Conservation (phyloP, 2,888 invertebrate species). For the Phyllotreta cruciferae region DNA sequence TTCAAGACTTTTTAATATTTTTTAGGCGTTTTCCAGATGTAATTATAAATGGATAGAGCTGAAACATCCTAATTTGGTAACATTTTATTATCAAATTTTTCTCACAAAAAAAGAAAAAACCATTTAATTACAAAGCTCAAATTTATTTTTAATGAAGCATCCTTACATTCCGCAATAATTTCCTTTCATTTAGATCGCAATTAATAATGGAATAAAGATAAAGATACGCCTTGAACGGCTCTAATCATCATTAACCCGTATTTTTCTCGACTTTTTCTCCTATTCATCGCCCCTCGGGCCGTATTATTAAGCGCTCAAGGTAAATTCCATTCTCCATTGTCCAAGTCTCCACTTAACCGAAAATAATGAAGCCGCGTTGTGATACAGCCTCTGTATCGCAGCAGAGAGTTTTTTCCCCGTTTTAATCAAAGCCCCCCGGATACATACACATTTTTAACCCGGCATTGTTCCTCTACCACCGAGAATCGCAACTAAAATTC, state of each 20-base stretch:
- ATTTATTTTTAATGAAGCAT: no score
- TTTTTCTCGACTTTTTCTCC: neutral
- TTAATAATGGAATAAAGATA: no score
- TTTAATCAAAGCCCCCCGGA: slow-evolving; percentile 6
- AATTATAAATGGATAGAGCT: no score
- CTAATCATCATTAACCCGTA: slow-evolving; percentile 1
- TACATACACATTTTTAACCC: slow-evolving; percentile 4
- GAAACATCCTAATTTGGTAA: no score
- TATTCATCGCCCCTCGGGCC: neutral
- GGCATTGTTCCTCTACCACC: slow-evolving; percentile 8
- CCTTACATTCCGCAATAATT: no score
- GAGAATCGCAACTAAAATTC: slow-evolving; percentile 15
- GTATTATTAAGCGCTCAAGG: slow-evolving; percentile 7
- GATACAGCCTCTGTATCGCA: neutral
- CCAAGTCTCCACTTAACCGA: slow-evolving; percentile 10
- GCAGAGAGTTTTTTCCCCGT: slow-evolving; percentile 3
- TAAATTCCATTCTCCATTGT: slow-evolving; percentile 6
- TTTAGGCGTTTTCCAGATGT: no score
- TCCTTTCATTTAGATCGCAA: no score
- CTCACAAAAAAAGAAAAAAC: no score
- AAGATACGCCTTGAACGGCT: no score
- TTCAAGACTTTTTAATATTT: no score
- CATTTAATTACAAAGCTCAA: no score
- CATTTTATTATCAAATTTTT: no score
- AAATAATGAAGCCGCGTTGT: slow-evolving; percentile 17